Percentiles rank a stretch among this genome's conserved stretches.
Conservation (phyloP, 2,888 invertebrate species). For the Patella ulyssiponensis region DNA sequence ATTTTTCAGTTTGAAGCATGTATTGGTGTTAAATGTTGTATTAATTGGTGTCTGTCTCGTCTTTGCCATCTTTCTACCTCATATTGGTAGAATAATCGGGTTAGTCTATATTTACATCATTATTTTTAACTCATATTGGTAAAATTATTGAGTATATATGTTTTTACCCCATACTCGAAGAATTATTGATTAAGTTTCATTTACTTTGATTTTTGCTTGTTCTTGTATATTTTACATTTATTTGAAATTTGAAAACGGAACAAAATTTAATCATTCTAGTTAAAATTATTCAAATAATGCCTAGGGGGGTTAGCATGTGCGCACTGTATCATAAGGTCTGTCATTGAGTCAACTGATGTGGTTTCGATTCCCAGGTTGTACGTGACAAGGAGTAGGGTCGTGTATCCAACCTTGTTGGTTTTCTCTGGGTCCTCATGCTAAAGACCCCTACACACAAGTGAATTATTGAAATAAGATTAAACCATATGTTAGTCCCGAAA, state of each 20-base stretch:
- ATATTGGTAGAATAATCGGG: conserved; percentile 89
- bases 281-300: too few species aligned
- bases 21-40: conserved; percentile 78
- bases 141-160: neutral
- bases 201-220: neutral
- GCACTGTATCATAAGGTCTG: too few species aligned
- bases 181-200: neutral
- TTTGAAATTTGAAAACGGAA: neutral
- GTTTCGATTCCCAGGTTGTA: too few species aligned
- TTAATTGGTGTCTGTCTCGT: conserved; percentile 82
- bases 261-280: neutral
- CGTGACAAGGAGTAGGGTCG: too few species aligned
- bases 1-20: conserved; percentile 73
- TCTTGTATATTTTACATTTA: neutral
- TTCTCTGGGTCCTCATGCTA: too few species aligned
- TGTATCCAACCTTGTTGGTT: too few species aligned
- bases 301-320: too few species aligned
- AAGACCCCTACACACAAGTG: too few species aligned
- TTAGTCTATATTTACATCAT: conserved; percentile 67
- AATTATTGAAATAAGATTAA: too few species aligned
- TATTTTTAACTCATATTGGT: neutral
- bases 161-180: neutral
- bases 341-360: too few species aligned
- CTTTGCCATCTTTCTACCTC: conserved; percentile 88
- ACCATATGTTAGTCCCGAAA: too few species aligned